Conservation (phyloP, 23 tunicate species). For the Clavelina lepadiformis region DNA sequence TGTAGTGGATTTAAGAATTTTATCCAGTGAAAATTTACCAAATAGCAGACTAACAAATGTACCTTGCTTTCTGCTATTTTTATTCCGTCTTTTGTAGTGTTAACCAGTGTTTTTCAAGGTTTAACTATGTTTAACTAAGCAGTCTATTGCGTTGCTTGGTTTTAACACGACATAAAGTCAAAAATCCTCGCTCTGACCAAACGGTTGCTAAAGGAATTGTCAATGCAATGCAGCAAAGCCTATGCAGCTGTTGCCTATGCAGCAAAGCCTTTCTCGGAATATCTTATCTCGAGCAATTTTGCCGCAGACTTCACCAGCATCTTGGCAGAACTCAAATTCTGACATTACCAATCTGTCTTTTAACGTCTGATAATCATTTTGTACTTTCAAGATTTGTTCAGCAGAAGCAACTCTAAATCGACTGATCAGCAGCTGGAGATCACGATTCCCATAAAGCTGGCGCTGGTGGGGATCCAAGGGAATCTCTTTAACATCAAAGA, state of each 20-base stretch:
- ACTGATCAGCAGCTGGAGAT: conserved; percentile 7
- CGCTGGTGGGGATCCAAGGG: conserved; percentile 7
- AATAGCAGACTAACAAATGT: too few species aligned
- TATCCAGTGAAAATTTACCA: too few species aligned
- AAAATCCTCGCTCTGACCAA: conserved; percentile 3
- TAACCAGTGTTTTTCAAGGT: too few species aligned
- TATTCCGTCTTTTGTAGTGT: too few species aligned
- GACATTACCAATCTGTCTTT: conserved; percentile 5
- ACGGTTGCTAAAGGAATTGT: conserved; percentile 3
- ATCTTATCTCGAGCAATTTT: conserved; percentile 15
- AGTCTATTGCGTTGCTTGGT: too few species aligned
- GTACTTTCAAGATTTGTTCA: conserved; percentile 12
- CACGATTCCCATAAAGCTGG: conserved; percentile 6
- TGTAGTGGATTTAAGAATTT: too few species aligned
- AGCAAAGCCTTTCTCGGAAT: conserved; percentile 1
- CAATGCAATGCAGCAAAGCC: conserved; percentile 12
- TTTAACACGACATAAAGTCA: too few species aligned
- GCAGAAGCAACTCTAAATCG: conserved; percentile 1
- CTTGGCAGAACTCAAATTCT: conserved; percentile 14
- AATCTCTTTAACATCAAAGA: conserved; percentile 10
- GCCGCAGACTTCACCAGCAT: conserved; percentile 2
- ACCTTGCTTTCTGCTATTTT: too few species aligned
- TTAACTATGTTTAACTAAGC: too few species aligned
- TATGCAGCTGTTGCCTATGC: background rate
- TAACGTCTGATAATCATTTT: conserved; percentile 3